Evolutionary conservation across 1,140 invertebrate genomes (phyloP), one percentile per base, ranked within the genome.

Genomic region (Zaprionus camerounensis): DNA sequence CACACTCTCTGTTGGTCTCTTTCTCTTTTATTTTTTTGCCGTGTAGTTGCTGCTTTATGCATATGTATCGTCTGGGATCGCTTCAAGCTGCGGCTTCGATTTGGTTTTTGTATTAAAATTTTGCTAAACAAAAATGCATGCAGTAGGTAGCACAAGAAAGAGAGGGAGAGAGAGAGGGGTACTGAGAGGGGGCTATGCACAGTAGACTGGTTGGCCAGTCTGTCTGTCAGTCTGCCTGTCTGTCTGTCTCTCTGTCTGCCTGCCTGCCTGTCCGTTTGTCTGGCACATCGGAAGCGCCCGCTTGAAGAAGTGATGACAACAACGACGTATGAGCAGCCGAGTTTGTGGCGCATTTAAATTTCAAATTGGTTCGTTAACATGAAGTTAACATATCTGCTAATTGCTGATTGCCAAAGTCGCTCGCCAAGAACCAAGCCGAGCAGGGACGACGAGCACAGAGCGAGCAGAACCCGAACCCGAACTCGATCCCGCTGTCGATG

Each of bases 361-460:
- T 88, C 84, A 88, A 88, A 88, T 88, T 88, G 84, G 84, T 88
- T 88, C 84, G 84, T 88, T 88, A 90, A 88, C 84, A 88, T 88
- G 85, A 88, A 88, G 84, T 88, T 90, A 88, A 88, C 84, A 88
- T 88, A 88, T 88, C 84, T 88, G 84, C 84, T 88, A 88, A 88
- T 88, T 88, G 84, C 84, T 88, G 84, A 88, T 88, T 88, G 84
- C 84, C 85, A 88, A 88, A 88, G 84, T 84, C 85, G 84, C 81
- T 85, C 70, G 75, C 75, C 74, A 57, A 64, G 49, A 63, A 51
- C 51, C 44, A 49, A 62, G 46, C 20, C 22, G 49, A 66, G 58
- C 22, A 49, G 28, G 62, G 63, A 44, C 5, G 41, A 7, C 13
- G n/a, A 44, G 15, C 38, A 36, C 57, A 31, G 75, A 77, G 51